Conservation (phyloP, 1,140 invertebrate species). For the Popillia japonica region DNA sequence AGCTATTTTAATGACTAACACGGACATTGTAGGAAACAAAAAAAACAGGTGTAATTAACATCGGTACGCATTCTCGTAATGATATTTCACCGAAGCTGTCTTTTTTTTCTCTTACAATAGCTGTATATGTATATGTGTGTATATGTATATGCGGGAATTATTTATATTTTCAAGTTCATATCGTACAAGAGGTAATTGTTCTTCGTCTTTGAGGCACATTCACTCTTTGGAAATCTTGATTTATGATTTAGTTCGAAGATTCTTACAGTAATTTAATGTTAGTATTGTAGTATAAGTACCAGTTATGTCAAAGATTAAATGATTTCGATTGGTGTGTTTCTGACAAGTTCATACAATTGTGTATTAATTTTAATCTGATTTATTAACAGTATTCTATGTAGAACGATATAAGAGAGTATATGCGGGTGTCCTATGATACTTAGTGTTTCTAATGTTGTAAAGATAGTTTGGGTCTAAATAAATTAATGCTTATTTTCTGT, state of each 20-base stretch:
- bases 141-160: not conserved
- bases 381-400: no score
- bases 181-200: conserved; percentile 21
- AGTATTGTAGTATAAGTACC: not conserved
- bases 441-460: no score
- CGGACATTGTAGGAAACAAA: conserved; percentile 14
- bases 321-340: not conserved
- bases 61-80: conserved; percentile 26
- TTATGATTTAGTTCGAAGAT: not conserved
- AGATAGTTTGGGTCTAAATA: no score
- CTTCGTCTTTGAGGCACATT: not conserved
- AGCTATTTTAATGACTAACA: conserved; percentile 12
- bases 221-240: conserved; percentile 16
- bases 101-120: conserved; percentile 5
- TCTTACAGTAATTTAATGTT: conserved; percentile 15
- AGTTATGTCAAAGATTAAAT: conserved; percentile 10
- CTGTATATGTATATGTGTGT: not conserved
- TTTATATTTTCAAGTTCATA: conserved; percentile 27
- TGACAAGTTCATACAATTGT: not conserved
- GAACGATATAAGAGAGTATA: no score
- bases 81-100: conserved; percentile 15
- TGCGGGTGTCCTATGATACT: no score
- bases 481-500: no score
- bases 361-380: not conserved
- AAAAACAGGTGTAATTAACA: conserved; percentile 34